A percentile compares a stretch with the other conserved stretches of the same genome.
These are phyloP conservation scores for Elaphurus davidianus DNA, from an alignment of 2,113 vertebrate species.

Conservation along the genomic window DNA sequence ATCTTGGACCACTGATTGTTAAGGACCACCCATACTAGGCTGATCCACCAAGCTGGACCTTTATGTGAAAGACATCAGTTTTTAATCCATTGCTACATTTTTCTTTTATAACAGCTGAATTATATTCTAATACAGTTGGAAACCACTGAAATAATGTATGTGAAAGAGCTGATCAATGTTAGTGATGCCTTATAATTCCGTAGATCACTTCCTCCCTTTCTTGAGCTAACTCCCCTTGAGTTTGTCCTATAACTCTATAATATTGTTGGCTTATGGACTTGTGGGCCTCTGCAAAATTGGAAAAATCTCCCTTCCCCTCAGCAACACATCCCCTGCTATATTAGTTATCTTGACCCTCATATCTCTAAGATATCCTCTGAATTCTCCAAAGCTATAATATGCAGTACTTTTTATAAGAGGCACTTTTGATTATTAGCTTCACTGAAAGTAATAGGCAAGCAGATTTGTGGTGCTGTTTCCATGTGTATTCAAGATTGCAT, in stretches of 20 bases:
- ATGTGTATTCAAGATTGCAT: constrained; percentile 41
- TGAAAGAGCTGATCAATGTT: background rate
- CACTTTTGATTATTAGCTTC: constrained; percentile 62
- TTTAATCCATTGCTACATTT: background rate
- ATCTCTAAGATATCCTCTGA: background rate
- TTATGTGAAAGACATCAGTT: background rate
- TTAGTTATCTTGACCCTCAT: constrained; percentile 48
- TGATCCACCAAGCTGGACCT: background rate
- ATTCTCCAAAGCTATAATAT: constrained; percentile 41
- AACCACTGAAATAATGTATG: background rate
- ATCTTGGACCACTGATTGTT: background rate
- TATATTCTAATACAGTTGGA: background rate
- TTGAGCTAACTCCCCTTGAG: background rate
- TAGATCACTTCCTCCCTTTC: background rate
- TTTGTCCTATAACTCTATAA: background rate
- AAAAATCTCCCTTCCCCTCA: background rate
- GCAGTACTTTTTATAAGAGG: constrained; percentile 42
- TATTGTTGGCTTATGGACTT: background rate
- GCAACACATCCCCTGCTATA: background rate
- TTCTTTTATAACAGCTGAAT: background rate
- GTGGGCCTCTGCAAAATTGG: background rate
- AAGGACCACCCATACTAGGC: background rate
- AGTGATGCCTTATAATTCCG: background rate
- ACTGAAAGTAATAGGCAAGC: constrained; percentile 55
- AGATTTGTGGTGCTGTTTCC: constrained; percentile 63